Conservation (phyloP, 2,888 invertebrate species). For the Cancer borealis region DNA sequence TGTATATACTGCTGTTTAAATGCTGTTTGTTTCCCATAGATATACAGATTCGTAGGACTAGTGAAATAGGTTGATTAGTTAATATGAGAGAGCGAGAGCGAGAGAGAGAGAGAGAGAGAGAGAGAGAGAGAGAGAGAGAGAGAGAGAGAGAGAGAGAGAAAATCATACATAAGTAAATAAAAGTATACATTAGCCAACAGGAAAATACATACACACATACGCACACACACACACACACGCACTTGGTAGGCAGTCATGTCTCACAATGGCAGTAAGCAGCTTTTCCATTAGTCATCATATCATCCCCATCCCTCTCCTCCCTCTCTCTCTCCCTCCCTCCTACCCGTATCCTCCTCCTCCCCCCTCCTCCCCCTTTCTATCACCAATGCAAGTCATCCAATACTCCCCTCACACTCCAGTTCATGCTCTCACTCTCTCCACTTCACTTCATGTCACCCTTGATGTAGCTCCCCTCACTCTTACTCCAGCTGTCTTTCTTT, state of each 20-base stretch:
- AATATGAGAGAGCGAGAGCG: no score
- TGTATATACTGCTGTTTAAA: background rate
- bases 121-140: slow-evolving; percentile 18
- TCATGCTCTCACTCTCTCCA: background rate
- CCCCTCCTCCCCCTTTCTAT: background rate
- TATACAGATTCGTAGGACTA: no score
- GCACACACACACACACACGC: slow-evolving; percentile 17
- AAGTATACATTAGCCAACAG: background rate
- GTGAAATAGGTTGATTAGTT: background rate
- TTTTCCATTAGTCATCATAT: background rate
- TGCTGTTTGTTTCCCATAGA: no score
- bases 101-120: background rate
- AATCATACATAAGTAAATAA: background rate
- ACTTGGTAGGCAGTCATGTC: background rate
- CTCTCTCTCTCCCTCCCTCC: background rate
- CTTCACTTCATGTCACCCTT: background rate
- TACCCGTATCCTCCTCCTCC: background rate
- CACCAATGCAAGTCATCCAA: background rate
- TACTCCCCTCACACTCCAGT: background rate
- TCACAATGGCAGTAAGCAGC: background rate
- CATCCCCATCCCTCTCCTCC: background rate
- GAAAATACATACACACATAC: background rate
- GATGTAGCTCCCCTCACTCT: background rate
- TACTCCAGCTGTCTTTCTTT: background rate
- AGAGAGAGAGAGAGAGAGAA: background rate